These are phyloP conservation scores for Lycaon pictus DNA, from an alignment of 2,113 vertebrate genomes.

Conservation along the genomic window DNA sequence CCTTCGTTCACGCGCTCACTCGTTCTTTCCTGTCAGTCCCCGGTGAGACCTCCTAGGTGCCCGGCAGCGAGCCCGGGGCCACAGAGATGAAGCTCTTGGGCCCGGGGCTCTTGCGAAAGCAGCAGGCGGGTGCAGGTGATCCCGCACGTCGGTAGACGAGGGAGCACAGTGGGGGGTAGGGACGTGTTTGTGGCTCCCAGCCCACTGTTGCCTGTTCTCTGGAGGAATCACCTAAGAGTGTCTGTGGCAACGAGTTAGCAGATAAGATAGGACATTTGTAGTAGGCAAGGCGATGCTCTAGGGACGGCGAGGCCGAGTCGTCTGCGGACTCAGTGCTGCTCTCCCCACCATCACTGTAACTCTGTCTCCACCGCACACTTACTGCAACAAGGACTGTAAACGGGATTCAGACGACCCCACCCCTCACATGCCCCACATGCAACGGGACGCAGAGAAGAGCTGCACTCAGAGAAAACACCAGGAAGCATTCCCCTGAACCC, in stretches of 20 bases:
- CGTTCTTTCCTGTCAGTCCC: not conserved
- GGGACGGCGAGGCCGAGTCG: not conserved
- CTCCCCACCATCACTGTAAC: not conserved
- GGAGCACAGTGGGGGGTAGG: not conserved
- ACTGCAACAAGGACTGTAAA: not conserved
- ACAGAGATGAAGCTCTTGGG: no score
- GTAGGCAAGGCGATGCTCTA: not conserved
- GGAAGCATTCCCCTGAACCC: not conserved
- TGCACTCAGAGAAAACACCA: not conserved
- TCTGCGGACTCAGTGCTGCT: no score
- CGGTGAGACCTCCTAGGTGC: not conserved
- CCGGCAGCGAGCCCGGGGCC: no score
- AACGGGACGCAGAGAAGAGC: not conserved
- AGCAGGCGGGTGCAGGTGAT: fast-evolving
- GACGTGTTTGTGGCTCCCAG: fast-evolving
- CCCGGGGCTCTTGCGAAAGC: not conserved
- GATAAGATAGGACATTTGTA: fast-evolving
- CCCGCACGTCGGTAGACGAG: not conserved
- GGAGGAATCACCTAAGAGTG: not conserved
- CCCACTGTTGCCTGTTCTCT: no score
- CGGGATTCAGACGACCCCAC: not conserved
- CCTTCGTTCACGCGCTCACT: no score
- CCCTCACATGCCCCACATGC: no score
- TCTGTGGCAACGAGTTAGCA: not conserved
- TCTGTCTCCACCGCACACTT: fast-evolving